Evolutionary conservation across 2,888 invertebrate genomes (phyloP).

Genomic region (Yponomeuta sedellus): DNA sequence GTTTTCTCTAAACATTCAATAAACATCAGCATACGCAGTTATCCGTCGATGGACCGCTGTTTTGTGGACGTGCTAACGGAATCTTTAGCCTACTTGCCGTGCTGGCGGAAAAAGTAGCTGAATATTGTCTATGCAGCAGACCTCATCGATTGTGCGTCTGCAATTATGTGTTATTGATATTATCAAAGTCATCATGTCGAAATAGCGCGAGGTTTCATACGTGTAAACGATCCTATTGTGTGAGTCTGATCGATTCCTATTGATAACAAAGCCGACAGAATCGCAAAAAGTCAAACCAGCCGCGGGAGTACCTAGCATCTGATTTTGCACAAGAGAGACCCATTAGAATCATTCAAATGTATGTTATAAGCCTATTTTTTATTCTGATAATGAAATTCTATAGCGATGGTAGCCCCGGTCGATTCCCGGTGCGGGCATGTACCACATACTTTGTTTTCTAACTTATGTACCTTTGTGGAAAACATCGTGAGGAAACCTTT

Average conservation of each 20-base stretch:
- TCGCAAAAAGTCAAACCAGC: not conserved
- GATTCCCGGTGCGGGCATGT: too few relatives aligned
- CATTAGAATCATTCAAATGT: not conserved
- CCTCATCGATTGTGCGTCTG: not conserved
- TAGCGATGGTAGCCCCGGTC: too few relatives aligned
- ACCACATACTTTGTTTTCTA: too few relatives aligned
- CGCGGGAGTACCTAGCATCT: not conserved
- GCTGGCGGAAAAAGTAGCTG: slow-evolving; percentile 61
- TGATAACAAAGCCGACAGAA: not conserved
- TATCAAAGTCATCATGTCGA: not conserved
- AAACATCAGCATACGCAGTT: slow-evolving; percentile 41
- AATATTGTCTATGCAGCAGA: slow-evolving; percentile 43
- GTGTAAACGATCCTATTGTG: not conserved
- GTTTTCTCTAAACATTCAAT: slow-evolving; percentile 9
- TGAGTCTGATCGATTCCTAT: not conserved
- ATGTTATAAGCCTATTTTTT: too few relatives aligned
- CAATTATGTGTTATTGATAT: slow-evolving; percentile 8
- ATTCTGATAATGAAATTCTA: too few relatives aligned
- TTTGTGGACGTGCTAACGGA: slow-evolving; percentile 69
- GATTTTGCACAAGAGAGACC: not conserved
- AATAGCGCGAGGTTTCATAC: not conserved
- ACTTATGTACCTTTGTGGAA: too few relatives aligned
- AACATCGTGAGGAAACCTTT: too few relatives aligned
- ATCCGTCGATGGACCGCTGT: slow-evolving; percentile 57
- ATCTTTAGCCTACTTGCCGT: slow-evolving; percentile 67